Evolutionary conservation across 2,888 invertebrate genomes (phyloP), one percentile per base, ranked within the genome.

Genomic region (Panzeria rudis): DNA sequence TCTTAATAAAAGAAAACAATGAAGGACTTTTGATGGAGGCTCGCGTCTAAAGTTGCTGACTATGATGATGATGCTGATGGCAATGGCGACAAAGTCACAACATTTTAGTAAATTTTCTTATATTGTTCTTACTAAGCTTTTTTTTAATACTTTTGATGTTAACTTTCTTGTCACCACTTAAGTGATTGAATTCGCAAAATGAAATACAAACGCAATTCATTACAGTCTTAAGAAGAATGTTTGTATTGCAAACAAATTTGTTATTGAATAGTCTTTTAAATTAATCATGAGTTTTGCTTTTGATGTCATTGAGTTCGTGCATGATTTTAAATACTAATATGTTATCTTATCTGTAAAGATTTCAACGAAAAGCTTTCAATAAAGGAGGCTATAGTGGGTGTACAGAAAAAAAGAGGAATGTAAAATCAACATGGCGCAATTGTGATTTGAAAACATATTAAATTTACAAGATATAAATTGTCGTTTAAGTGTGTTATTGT

Each of bases 21-120:
- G 59, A 82, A 85, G 82, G 85, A 75, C 75, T 82, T 71, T 78
- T 78, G 78, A 79, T 82, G 84, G 56, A 64, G 77, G 44, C 82
- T 82, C 9, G 25, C 47, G 41, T 20, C 59, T 78, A 32, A 85
- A 78, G 23, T 50, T 61, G 76, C 50, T 76, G 76, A 84, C 50
- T 62, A 54, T 76, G 66, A 54, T 76, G 66, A 56, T 72, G 81
- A 13, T 64, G 72, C 38, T 61, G 56, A 59, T 25, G 69, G 7
- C 23, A 47, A 50, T 77, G 82, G 78, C 71, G 78, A 71, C 82
- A 79, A 82, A 82, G 72, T 82, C 56, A 50, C 71, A 75, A 59
- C 11, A 69, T 75, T 75, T 82, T 32, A 59, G n/a, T 75, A 0
- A 52, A 52, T 44, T 69, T 61, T 77, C 35, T 62, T 29, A 61